phyloP scores from a whole-genome alignment of 2,113 vertebrate genomes.

The Nothobranchius furzeri region DNA sequence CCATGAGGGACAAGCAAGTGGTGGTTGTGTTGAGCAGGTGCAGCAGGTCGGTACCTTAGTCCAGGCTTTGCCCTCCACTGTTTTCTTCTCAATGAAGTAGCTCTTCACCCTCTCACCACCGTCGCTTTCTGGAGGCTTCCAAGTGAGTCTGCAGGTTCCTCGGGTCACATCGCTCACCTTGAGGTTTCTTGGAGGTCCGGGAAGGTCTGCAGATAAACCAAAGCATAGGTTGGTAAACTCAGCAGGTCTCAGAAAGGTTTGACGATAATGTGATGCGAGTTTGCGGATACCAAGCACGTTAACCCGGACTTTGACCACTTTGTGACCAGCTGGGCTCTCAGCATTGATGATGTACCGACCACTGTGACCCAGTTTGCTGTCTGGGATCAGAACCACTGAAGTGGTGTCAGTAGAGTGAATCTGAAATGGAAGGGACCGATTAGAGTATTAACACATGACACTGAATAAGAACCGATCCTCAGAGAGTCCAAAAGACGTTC shows the following conservation, averaged over 20 bases:
- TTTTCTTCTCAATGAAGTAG: conserved; percentile 95
- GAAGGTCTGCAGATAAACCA: conserved; percentile 81
- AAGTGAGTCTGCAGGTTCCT: conserved; percentile 91
- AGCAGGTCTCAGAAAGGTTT: neutral
- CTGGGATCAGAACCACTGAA: conserved; percentile 85
- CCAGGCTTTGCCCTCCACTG: conserved; percentile 93
- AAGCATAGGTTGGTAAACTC: neutral
- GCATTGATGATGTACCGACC: conserved; percentile 94
- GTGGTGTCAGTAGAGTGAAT: conserved; percentile 86
- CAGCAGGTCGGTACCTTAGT: conserved; percentile 81
- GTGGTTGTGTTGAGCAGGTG: too few species aligned
- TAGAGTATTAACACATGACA: neutral
- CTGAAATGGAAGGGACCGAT: conserved; percentile 60
- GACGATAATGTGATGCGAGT: neutral
- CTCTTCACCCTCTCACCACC: conserved; percentile 95
- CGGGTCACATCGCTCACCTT: conserved; percentile 95
- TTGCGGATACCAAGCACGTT: conserved; percentile 87
- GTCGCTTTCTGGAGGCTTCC: conserved; percentile 94
- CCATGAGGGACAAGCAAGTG: neutral
- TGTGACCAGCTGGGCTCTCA: conserved; percentile 93
- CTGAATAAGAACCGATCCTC: too few species aligned
- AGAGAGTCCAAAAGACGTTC: too few species aligned
- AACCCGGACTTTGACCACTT: conserved; percentile 88
- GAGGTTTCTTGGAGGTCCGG: conserved; percentile 90
- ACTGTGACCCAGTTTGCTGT: conserved; percentile 86